Percentiles rank a stretch among this genome's conserved stretches.
Evolutionary conservation across 2,113 vertebrate species (phyloP).

Genomic region (Struthidea cinerea): DNA sequence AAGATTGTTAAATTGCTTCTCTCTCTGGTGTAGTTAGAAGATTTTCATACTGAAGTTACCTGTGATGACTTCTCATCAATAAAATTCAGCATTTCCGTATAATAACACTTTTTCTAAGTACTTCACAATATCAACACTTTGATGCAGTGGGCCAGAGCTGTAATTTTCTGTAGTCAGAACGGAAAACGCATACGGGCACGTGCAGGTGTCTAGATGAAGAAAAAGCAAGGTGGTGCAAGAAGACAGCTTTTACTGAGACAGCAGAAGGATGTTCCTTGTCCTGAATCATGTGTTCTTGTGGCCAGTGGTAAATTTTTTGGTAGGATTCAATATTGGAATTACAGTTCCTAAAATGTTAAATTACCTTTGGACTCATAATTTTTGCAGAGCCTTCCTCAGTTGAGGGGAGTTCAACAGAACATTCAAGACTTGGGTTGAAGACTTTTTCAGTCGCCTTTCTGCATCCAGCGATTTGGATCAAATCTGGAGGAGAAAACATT

Average conservation of each 20-base stretch:
- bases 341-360: not conserved
- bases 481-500: not conserved
- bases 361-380: not conserved
- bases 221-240: not conserved
- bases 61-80: not conserved
- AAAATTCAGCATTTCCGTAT: not conserved
- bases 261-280: not conserved
- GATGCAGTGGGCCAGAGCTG: not conserved
- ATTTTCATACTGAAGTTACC: not conserved
- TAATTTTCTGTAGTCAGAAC: not conserved
- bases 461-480: fast-evolving
- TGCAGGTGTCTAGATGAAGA: not conserved
- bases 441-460: not conserved
- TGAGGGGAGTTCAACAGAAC: not conserved
- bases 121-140: not conserved
- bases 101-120: not conserved
- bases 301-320: not conserved
- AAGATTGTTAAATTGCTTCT: not conserved
- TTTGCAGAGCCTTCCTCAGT: not conserved
- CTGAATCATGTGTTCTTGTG: fast-evolving
- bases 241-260: not conserved
- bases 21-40: not conserved
- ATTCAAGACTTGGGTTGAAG: not conserved
- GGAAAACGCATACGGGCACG: fast-evolving
- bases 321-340: not conserved